Evolutionary conservation across 2,888 invertebrate genomes (phyloP), one percentile per base, ranked within the genome.

Genomic region (Phalangium opilio): DNA sequence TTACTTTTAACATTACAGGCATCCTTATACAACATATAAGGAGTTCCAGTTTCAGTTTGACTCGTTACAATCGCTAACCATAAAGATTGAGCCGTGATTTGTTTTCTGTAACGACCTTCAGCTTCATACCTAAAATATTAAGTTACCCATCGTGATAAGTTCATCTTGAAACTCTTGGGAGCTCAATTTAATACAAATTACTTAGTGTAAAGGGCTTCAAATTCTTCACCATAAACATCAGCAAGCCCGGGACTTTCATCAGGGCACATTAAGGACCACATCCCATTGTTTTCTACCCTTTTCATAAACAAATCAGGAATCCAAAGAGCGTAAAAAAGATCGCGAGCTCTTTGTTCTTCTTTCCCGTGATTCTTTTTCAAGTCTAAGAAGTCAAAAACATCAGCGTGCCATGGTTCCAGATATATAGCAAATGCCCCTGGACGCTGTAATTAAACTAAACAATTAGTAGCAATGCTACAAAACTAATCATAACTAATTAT

Each of bases 271-370:
- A 98, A 70, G 44, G 86, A 84, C 98, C 98, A 98, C 44, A 76
- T 73, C 52, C 70, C 79, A 66, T 93, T 76, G 2, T 73, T 72
- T 64, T 90, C 82, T 0, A 90, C 87, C 43, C 98, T 75, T 64
- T 82, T 77, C 98, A 98, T 98, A 65, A 98, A 98, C 48, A 99
- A 73, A 71, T 98, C 96, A 0, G 96, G 91, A 57, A 98, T 86
- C 96, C 98, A 98, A 21, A 99, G 66, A 0, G 86, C 96, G 66
- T 87, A 95, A 67, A 96, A 98, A 34, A 99, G 70, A 67, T 98
- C 96, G 45, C 96, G 74, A 0, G 96, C 95, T 40, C 96, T 74
- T 34, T 80, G 73, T 67, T 96, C 95, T 64, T 96, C 96, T 63
- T 87, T 87, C 0, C 96, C 75, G 1, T 87, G 91, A 64, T 96